phyloP scores from a whole-genome alignment of 2,797 vertebrate species.

The Sardinella longiceps region DNA sequence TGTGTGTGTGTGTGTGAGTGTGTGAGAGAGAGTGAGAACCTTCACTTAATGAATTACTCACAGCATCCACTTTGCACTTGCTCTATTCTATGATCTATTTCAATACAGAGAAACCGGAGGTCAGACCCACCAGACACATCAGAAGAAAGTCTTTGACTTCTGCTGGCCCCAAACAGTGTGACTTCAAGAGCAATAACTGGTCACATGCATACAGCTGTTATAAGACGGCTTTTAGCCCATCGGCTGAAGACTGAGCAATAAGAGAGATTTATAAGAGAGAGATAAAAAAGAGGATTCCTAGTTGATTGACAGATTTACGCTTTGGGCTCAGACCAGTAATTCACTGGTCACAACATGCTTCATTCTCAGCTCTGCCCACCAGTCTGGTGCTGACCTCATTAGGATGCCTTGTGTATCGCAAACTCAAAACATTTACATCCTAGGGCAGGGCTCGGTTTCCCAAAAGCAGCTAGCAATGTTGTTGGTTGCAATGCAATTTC shows the following conservation, averaged over 20 bases:
- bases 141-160: neutral
- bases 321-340: too few species aligned
- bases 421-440: neutral
- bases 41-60: neutral
- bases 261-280: neutral
- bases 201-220: neutral
- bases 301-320: neutral
- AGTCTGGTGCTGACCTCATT: neutral
- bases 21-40: slow-evolving; percentile 19
- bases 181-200: neutral
- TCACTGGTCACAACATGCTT: neutral
- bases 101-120: neutral
- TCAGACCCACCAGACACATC: neutral
- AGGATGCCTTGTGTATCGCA: neutral
- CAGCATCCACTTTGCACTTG: neutral
- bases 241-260: neutral
- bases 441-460: too few species aligned
- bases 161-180: neutral
- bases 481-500: too few species aligned
- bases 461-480: too few species aligned
- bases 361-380: neutral
- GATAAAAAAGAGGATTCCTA: neutral
- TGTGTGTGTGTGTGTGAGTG: slow-evolving; percentile 13
- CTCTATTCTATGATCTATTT: neutral
- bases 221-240: neutral